Evolutionary conservation across 2,797 vertebrate genomes (phyloP).

Genomic region (Sphenopsis melanotis): DNA sequence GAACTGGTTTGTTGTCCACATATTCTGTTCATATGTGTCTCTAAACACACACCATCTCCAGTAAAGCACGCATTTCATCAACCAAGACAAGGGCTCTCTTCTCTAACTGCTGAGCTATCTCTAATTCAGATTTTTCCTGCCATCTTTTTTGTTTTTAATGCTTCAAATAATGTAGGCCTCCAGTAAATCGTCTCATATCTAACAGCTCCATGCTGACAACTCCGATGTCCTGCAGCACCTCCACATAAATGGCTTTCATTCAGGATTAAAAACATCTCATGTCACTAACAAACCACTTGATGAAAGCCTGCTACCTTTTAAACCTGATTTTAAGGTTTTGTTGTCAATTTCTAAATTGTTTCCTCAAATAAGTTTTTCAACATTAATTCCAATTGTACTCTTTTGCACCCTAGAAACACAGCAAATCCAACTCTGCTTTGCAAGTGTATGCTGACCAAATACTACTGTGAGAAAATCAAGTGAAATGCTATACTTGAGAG

Average conservation of each 20-base stretch:
- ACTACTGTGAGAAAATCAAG: neutral
- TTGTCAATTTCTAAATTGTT: neutral
- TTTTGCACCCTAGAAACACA: neutral
- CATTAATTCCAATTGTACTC: neutral
- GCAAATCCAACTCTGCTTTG: neutral
- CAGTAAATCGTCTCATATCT: neutral
- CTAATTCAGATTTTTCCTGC: neutral
- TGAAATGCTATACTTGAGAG: neutral
- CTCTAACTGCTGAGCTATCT: neutral
- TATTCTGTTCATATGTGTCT: too few species aligned
- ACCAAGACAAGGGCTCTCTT: neutral
- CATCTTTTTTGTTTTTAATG: neutral
- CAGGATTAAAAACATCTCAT: neutral
- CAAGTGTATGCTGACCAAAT: neutral
- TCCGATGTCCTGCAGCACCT: neutral
- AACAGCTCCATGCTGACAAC: neutral
- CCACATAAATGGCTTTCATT: neutral
- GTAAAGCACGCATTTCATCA: neutral
- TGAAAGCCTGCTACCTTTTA: neutral
- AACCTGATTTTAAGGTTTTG: neutral
- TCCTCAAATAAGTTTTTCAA: neutral
- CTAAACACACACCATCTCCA: neutral
- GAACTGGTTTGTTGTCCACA: fast-evolving
- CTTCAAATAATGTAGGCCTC: neutral
- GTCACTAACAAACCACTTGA: fast-evolving